Evolutionary conservation across 2,888 invertebrate genomes (phyloP).

Genomic region (Lycia hirtaria): DNA sequence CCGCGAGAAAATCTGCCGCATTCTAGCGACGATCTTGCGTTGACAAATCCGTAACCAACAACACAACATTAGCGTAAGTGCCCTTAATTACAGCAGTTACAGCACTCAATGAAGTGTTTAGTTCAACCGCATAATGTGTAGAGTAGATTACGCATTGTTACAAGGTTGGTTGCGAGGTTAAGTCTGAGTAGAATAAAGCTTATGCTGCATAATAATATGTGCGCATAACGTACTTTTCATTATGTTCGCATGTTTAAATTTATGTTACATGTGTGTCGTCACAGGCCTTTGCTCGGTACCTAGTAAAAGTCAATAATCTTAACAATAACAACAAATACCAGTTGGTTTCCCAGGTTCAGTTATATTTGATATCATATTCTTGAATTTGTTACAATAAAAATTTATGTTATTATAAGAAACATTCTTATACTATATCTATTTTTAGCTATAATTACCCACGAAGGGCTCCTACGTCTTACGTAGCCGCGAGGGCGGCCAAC

Average conservation of each 20-base stretch:
- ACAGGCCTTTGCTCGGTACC: no score
- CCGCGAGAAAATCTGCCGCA: slow-evolving; percentile 54
- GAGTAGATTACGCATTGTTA: slow-evolving; percentile 29
- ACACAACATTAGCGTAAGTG: slow-evolving; percentile 47
- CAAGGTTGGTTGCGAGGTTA: slow-evolving; percentile 25
- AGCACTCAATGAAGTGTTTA: slow-evolving; percentile 41
- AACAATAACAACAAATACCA: no score
- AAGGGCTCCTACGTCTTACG: no score
- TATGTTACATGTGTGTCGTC: no score
- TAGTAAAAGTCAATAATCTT: no score
- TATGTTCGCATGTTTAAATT: neutral
- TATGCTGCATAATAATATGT: neutral
- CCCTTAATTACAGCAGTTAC: slow-evolving; percentile 53
- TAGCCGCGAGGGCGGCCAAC: no score
- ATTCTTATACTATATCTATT: no score
- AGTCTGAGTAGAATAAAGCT: slow-evolving; percentile 5
- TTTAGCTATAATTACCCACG: no score
- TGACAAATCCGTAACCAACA: slow-evolving; percentile 51
- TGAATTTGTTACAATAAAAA: neutral
- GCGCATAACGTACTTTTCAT: neutral
- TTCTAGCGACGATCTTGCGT: slow-evolving; percentile 43
- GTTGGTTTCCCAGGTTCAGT: neutral
- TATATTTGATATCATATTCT: neutral
- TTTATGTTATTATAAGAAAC: no score
- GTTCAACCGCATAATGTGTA: slow-evolving; percentile 18